phyloP scores from a whole-genome alignment of 1,140 invertebrate species.

The Neodiprion virginianus region DNA sequence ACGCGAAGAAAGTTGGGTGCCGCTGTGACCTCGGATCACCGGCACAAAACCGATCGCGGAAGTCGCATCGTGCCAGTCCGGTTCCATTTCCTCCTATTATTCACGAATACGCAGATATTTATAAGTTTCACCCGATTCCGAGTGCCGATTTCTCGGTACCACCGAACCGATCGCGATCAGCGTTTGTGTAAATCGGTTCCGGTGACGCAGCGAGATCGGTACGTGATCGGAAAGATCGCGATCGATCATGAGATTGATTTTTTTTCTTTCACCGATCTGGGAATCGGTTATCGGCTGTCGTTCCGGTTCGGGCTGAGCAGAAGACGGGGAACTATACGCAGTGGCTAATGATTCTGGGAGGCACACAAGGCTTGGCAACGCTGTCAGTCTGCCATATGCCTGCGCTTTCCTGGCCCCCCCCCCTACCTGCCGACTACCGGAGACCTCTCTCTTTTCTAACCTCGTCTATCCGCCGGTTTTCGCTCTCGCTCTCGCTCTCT shows the following conservation, averaged over 20 bases:
- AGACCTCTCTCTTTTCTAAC: neutral
- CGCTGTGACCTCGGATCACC: neutral
- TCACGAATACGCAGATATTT: neutral
- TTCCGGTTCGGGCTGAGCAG: neutral
- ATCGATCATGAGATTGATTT: no score
- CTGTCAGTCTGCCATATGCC: neutral
- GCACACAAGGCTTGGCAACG: neutral
- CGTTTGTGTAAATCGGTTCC: no score
- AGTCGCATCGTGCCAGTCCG: neutral
- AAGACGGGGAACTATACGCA: neutral
- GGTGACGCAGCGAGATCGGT: no score
- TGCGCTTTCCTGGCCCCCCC: neutral
- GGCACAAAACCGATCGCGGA: no score
- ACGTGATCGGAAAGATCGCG: no score
- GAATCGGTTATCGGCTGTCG: no score
- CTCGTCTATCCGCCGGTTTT: neutral
- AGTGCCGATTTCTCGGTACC: neutral
- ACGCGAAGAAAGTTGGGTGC: neutral
- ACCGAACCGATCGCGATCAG: neutral
- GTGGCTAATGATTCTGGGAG: no score
- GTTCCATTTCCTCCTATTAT: neutral
- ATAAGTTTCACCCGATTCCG: neutral
- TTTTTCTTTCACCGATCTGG: no score
- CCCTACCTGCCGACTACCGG: neutral
- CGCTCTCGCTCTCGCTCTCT: neutral